Evolutionary conservation across 2,888 invertebrate genomes (phyloP).

Genomic region (Hypsopygia costalis): DNA sequence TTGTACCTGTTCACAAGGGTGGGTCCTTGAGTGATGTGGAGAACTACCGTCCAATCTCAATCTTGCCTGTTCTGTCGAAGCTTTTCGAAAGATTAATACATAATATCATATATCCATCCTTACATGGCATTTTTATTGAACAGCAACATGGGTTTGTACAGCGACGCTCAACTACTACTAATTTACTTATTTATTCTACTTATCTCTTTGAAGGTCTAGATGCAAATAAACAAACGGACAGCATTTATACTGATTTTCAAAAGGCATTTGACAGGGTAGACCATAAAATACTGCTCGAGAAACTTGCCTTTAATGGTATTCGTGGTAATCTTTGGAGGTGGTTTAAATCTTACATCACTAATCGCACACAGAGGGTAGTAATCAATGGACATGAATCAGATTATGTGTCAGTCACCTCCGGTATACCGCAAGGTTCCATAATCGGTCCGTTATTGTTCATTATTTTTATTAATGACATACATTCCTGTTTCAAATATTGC

Average conservation of each 20-base stretch:
- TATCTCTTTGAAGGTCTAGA: conserved; percentile 1
- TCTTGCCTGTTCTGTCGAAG: conserved; percentile 2
- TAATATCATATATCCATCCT: conserved; percentile 4
- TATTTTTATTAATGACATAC: conserved; percentile 7
- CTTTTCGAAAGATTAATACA: conserved; percentile 9
- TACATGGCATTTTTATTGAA: conserved; percentile 1
- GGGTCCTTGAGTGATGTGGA: not conserved
- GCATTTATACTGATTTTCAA: conserved; percentile 14
- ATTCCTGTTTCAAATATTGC: not conserved
- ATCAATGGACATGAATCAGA: conserved; percentile 12
- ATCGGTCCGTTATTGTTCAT: conserved; percentile 15
- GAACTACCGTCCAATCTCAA: not conserved
- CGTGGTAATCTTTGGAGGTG: conserved; percentile 10
- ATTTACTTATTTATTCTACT: not conserved
- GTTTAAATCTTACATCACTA: conserved; percentile 15
- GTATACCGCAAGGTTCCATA: conserved; percentile 18
- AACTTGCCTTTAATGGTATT: conserved; percentile 15
- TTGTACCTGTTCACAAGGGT: not conserved
- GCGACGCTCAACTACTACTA: not conserved
- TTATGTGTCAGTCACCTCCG: conserved; percentile 9
- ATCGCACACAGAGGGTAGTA: conserved; percentile 13
- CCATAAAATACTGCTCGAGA: conserved; percentile 12
- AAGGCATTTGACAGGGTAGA: conserved; percentile 19
- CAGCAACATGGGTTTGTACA: conserved; percentile 9
- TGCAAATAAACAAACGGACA: conserved; percentile 2